Conservation (phyloP, 2,113 vertebrate species). For the Parotia lawesii region DNA sequence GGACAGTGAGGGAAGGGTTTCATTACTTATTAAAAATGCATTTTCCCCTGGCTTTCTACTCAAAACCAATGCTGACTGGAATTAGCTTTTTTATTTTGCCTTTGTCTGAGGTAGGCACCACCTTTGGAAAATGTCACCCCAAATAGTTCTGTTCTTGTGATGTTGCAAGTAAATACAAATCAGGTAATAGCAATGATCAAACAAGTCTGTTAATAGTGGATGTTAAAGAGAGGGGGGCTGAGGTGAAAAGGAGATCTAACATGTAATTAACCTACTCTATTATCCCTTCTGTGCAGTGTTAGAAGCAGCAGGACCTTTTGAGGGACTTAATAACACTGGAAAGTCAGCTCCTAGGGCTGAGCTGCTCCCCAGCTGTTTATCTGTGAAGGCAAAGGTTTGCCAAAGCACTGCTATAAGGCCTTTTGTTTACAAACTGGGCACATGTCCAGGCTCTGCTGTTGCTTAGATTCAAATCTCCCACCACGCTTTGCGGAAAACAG, state of each 20-base stretch:
- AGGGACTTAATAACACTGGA: background rate
- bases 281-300: background rate
- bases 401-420: background rate
- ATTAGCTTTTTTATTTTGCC: background rate
- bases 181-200: background rate
- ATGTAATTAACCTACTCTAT: background rate
- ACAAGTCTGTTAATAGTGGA: background rate
- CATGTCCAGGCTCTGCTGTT: background rate
- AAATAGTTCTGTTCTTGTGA: background rate
- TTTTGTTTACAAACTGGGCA: constrained; percentile 4
- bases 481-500: background rate
- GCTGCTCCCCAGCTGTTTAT: background rate
- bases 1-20: background rate
- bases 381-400: background rate
- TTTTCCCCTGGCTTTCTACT: background rate
- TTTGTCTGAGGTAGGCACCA: background rate
- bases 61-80: background rate
- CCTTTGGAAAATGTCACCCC: background rate
- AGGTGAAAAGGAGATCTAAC: background rate
- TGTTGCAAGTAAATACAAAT: background rate
- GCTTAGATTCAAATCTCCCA: background rate
- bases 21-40: background rate
- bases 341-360: background rate
- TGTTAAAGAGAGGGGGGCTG: background rate
- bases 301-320: background rate